Evolutionary conservation across 2,113 vertebrate genomes (phyloP).

Genomic region (Sphyrna mokarran): DNA sequence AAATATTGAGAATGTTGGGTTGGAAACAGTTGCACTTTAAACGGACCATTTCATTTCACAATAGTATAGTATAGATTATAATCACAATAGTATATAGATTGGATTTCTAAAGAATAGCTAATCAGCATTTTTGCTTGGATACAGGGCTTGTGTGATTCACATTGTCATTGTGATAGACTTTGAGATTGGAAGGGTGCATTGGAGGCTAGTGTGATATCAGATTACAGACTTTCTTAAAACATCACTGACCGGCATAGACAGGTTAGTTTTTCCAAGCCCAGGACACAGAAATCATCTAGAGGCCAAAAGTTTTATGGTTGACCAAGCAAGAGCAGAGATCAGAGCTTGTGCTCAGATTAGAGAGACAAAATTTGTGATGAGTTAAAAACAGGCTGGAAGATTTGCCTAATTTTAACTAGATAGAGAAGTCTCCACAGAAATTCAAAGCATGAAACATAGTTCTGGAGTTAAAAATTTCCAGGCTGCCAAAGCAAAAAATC

Average conservation of each 20-base stretch:
- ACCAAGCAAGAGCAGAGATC: not conserved
- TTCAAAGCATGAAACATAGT: too few relatives aligned
- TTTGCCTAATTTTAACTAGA: not conserved
- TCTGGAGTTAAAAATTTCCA: too few relatives aligned
- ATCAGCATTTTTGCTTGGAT: not conserved
- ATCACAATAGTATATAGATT: too few relatives aligned
- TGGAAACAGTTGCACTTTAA: not conserved
- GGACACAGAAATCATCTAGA: not conserved
- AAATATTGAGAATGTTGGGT: not conserved
- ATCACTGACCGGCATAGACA: not conserved
- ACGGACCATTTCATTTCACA: not conserved
- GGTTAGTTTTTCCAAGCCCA: not conserved
- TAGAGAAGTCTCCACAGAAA: not conserved
- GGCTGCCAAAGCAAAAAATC: too few relatives aligned
- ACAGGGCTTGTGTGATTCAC: not conserved
- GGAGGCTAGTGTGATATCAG: not conserved
- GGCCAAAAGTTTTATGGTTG: not conserved
- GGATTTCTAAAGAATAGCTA: not conserved
- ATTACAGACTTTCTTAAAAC: not conserved
- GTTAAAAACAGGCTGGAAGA: not conserved
- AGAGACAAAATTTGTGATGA: not conserved
- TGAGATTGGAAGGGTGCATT: not conserved
- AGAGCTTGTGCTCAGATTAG: not conserved
- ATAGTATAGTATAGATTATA: too few relatives aligned
- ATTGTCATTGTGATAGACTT: not conserved